Evolutionary conservation across 2,888 invertebrate genomes (phyloP).

Genomic region (Calliscelio sp.): DNA sequence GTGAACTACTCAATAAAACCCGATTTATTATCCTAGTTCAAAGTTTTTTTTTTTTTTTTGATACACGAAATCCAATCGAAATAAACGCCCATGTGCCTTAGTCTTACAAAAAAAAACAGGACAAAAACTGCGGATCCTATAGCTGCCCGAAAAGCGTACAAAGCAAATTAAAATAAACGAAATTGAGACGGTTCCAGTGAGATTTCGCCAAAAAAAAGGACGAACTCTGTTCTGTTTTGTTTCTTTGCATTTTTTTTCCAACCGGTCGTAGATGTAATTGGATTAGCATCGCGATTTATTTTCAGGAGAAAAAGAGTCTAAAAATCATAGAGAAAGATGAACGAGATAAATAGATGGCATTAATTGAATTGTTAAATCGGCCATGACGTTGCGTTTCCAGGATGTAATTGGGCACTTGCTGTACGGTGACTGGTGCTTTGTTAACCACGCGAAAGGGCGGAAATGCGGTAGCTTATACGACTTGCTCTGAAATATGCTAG

Average conservation of each 20-base stretch:
- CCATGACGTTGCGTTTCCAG: slow-evolving; percentile 50
- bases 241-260: slow-evolving; percentile 18
- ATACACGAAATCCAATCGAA: slow-evolving; percentile 25
- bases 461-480: slow-evolving; percentile 43
- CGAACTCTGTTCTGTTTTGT: background rate
- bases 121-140: background rate
- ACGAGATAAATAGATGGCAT: slow-evolving; percentile 58
- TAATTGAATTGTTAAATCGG: slow-evolving; percentile 67
- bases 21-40: slow-evolving; percentile 3
- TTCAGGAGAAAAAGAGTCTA: slow-evolving; percentile 8
- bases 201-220: background rate
- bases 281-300: slow-evolving; percentile 49
- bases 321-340: slow-evolving; percentile 18
- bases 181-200: slow-evolving; percentile 5
- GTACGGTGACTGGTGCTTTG: slow-evolving; percentile 39
- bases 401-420: slow-evolving; percentile 64
- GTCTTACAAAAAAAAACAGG: background rate
- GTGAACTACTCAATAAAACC: slow-evolving; percentile 1
- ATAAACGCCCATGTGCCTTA: slow-evolving; percentile 14
- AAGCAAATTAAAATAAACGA: slow-evolving; percentile 43
- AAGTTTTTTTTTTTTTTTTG: background rate
- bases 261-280: slow-evolving; percentile 34
- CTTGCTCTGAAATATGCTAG: slow-evolving; percentile 35
- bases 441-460: slow-evolving; percentile 42
- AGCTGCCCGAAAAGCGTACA: slow-evolving; percentile 11